phyloP scores from a whole-genome alignment of 2,888 invertebrate species.

The Drosophila heteroneura region DNA sequence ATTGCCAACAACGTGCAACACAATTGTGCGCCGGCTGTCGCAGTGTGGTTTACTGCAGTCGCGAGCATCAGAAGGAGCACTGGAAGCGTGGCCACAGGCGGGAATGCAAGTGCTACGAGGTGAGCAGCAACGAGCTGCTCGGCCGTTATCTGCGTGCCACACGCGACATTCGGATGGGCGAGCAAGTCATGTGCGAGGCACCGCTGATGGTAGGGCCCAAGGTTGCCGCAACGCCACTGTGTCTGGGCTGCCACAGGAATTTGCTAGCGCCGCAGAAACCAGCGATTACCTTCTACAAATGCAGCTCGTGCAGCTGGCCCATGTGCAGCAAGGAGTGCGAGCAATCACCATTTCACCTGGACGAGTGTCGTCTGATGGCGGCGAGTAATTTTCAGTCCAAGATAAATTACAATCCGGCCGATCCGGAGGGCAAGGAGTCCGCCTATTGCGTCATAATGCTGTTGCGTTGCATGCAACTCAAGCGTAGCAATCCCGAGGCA shows the following conservation, averaged over 20 bases:
- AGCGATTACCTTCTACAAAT: slow-evolving; percentile 87
- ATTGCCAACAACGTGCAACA: slow-evolving; percentile 88
- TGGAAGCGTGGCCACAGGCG: slow-evolving; percentile 90
- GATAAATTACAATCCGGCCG: slow-evolving; percentile 84
- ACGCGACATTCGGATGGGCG: slow-evolving; percentile 89
- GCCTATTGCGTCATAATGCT: slow-evolving; percentile 90
- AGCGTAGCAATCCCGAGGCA: slow-evolving; percentile 86
- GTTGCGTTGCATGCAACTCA: slow-evolving; percentile 88
- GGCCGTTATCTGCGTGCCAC: slow-evolving; percentile 89
- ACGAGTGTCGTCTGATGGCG: slow-evolving; percentile 88
- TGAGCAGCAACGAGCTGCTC: slow-evolving; percentile 86
- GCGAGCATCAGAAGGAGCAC: slow-evolving; percentile 90
- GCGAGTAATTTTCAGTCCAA: slow-evolving; percentile 87
- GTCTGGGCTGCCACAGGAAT: slow-evolving; percentile 88
- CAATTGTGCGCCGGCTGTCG: slow-evolving; percentile 90
- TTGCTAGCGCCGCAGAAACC: slow-evolving; percentile 75
- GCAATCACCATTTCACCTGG: slow-evolving; percentile 86
- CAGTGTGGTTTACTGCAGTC: slow-evolving; percentile 89
- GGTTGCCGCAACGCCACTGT: slow-evolving; percentile 87
- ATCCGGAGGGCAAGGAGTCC: slow-evolving; percentile 86
- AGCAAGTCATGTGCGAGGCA: slow-evolving; percentile 89
- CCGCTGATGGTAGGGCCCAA: slow-evolving; percentile 90
- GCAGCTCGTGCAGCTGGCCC: slow-evolving; percentile 89
- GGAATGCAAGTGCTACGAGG: slow-evolving; percentile 87
- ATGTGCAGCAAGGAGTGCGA: slow-evolving; percentile 88